Evolutionary conservation across 2,113 vertebrate genomes (phyloP), one percentile per base, ranked within the genome.

Genomic region (Hippocampus barbouri): DNA sequence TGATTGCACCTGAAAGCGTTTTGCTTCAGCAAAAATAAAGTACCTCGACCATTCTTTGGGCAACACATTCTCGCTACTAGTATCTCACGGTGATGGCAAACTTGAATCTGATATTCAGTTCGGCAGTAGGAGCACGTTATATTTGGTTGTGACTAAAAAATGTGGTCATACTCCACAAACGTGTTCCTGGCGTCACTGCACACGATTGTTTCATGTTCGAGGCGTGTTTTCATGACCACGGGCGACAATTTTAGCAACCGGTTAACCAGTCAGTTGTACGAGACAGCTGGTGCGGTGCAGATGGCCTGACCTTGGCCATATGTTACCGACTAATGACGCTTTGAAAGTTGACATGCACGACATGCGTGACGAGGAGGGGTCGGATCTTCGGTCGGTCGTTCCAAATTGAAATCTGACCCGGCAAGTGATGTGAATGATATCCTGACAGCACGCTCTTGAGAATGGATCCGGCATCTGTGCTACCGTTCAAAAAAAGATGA

Each of bases 231-330:
- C 1, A 21, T n/a, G 21, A 10, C 21, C 5, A 14, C 5, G 3
- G 15, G 18, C 27, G 34, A 16, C 7, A 5, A 34, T 61, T 34
- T 38, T 38, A 38, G 34, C 56, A 27, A 25, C 56, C 15, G 56
- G 23, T 59, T 27, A 59, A 59, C 25, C 25, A 12, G 14, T 27
- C 12, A 14, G 56, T 59, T 27, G 9, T 25, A 23, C 25, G 64
- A 23, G 23, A 78, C 81, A 85, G 75, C 85, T 82, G 79, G 72
- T 72, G 61, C 11, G 43, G 45, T 57, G 72, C 83, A 87, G 80
- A 85, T 88, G 84, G 84, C 45, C 41, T 51, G 59, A 59, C 70
- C 72, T 71, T 51, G 43, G 51, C 71, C 78, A 79, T 78, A 82
- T 78, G 71, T 77, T 73, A 62, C 70, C 70, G 60, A 61, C 61